Evolutionary conservation across 2,113 vertebrate genomes (phyloP).

Genomic region (Phrynocephalus versicolor): DNA sequence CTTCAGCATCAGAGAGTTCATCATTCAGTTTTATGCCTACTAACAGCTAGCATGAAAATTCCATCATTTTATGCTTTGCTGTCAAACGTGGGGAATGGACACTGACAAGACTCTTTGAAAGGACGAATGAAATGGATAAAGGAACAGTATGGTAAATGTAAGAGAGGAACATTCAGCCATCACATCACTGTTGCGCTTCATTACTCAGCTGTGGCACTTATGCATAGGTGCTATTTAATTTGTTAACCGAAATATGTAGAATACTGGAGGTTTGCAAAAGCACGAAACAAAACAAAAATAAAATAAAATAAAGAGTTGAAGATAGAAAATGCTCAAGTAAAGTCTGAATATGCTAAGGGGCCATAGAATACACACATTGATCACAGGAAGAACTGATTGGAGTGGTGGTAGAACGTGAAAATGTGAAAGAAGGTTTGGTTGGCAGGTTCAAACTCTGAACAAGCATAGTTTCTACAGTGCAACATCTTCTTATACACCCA

Average conservation of each 20-base stretch:
- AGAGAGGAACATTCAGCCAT: neutral
- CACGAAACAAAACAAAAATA: too few species aligned
- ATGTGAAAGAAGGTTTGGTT: neutral
- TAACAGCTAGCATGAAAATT: neutral
- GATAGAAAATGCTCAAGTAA: neutral
- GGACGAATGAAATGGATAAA: neutral
- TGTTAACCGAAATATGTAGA: neutral
- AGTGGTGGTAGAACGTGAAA: neutral
- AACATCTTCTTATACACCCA: neutral
- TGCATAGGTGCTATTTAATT: too few species aligned
- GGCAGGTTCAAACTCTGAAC: neutral
- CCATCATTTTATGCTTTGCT: neutral
- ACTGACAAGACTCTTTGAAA: neutral
- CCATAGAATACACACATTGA: neutral
- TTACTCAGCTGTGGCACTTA: neutral
- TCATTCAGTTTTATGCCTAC: neutral
- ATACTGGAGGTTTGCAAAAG: too few species aligned
- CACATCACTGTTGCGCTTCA: neutral
- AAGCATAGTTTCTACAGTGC: neutral
- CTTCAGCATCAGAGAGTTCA: neutral
- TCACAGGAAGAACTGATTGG: neutral
- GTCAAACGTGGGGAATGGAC: neutral
- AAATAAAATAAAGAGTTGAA: too few species aligned
- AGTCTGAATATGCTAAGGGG: neutral
- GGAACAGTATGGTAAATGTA: neutral